A percentile compares a stretch with the other conserved stretches of the same genome.
phyloP scores from a whole-genome alignment of 2,113 vertebrate species.

The Apaloderma vittatum region DNA sequence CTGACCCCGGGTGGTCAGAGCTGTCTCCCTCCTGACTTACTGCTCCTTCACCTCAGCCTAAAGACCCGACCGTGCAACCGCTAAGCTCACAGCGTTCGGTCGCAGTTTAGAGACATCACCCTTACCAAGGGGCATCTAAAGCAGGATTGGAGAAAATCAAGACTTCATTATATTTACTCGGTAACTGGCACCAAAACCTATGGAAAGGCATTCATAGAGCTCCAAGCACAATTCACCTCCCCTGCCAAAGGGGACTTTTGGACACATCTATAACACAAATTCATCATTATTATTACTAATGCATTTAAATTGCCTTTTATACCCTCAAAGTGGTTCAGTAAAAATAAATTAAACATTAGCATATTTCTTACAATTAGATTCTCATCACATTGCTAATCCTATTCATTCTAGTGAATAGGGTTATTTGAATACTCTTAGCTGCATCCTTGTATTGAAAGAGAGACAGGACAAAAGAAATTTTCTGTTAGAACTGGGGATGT shows the following conservation, averaged over 20 bases:
- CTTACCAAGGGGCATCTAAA: background rate
- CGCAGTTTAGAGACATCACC: background rate
- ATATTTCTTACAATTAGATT: conserved; percentile 42
- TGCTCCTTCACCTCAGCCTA: background rate
- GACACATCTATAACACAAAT: background rate
- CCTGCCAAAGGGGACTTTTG: background rate
- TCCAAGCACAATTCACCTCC: background rate
- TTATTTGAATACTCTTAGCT: conserved; percentile 9
- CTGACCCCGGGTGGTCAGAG: background rate
- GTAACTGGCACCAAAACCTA: background rate
- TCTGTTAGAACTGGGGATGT: background rate
- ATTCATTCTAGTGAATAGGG: background rate
- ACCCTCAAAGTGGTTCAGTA: background rate
- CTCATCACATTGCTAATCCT: conserved; percentile 28
- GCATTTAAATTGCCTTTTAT: conserved; percentile 33
- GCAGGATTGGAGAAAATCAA: background rate
- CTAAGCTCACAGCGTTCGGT: accelerated
- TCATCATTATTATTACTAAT: background rate
- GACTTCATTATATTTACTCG: background rate
- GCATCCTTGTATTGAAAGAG: background rate
- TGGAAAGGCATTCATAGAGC: background rate
- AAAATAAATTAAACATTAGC: conserved; percentile 36
- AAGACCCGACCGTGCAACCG: accelerated
- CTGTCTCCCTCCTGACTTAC: background rate
- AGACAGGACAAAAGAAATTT: background rate